Evolutionary conservation across 2,888 invertebrate genomes (phyloP), one percentile per base, ranked within the genome.

Genomic region (Marronus borbonicus): DNA sequence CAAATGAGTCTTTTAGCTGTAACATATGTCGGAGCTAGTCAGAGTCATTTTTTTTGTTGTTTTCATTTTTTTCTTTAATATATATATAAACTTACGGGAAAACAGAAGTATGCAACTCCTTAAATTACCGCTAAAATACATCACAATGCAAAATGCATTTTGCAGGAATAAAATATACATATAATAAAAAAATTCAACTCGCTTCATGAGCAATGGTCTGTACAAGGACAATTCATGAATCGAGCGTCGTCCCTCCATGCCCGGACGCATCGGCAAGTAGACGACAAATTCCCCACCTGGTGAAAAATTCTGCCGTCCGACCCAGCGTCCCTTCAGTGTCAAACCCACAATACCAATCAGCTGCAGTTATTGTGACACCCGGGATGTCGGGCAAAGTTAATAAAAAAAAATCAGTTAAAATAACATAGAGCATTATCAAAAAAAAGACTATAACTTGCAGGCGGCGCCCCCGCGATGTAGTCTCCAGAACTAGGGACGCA

Each of bases 81-180:
- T 65, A 52, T 44, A 44, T 66, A 68, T 70, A 69, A 79, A 79
- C 77, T 77, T 83, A 82, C 80, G 79, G 80, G 5, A 82, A 87
- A 82, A 88, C 88, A 88, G 88, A 88, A 88, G 87, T 89, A 88
- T 85, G 84, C 83, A 86, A 87, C 88, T 88, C 86, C 87, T 87
- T 88, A 88, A 87, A 88, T 89, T 89, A 89, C 89, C 86, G 89
- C 89, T 89, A 89, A 89, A 89, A 89, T 89, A 91, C 90, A 91
- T 91, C 91, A 91, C 91, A 90, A 93, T 93, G 93, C 93, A 93
- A 93, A 93, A 93, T 93, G 93, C 92, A 92, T 93, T 44, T 92
- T 92, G 92, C 93, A 92, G 93, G 92, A 93, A 93, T 93, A 93
- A 93, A 78, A 88, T 88, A 88, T 88, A 89, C 88, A 88, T 85